Evolutionary conservation across 2,888 invertebrate genomes (phyloP), one percentile per base, ranked within the genome.

Genomic region (Cantharis rustica): DNA sequence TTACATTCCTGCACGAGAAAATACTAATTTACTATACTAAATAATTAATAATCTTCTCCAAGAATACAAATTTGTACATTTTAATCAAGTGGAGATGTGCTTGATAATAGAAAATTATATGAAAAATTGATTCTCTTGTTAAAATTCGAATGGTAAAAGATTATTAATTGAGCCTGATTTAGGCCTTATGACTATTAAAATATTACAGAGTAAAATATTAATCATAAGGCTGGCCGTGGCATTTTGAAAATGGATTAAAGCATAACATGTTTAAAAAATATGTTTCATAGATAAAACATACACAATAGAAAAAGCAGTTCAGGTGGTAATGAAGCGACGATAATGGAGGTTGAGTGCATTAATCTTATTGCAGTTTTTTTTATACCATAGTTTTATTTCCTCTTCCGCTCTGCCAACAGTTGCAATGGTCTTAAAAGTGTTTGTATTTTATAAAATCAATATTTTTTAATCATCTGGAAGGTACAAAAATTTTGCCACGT

Each of bases 401-500:
- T 75, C 74, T 77, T 77, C 77, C 77, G 74, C 74, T 75, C 69
- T 66, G 26, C 47, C 68, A 72, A 31, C 76, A 76, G 69, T 20
- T 68, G 73, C 70, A 27, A 16, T 66, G 16, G 71, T 71, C 71
- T 70, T 68, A 66, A 66, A 64, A 77, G 69, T 74, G 77, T 71
- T 77, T 74, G 72, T 74, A 69, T 77, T 77, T 77, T 69, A 64
- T 61, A 61, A 66, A 72, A 75, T 77, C 74, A 75, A 77, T 71
- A 77, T 16, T 31, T 69, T 71, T 74, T 68, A 62, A 72, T 70
- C 68, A 63, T 16, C 62, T 63, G 61, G 16, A 47, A 61, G 63
- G 47, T 17, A 26, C 71, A 17, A 69, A 75, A 77, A 75, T 71
- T 70, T 73, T 72, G 79, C 73, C 79, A 79, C 79, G 79, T 79